phyloP scores from a whole-genome alignment of 2,113 vertebrate species.

The Coturnix japonica region DNA sequence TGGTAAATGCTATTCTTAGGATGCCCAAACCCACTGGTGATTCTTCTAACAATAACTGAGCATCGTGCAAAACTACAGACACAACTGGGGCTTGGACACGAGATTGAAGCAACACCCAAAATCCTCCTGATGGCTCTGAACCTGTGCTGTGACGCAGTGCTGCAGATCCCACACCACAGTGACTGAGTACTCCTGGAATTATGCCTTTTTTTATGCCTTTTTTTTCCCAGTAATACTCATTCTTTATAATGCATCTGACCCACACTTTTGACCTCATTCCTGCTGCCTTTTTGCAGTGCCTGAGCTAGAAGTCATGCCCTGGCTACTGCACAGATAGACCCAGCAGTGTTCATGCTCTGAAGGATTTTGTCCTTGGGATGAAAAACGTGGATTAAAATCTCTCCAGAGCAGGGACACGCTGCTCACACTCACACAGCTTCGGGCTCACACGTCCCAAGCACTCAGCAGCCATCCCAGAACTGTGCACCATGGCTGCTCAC shows the following conservation, averaged over 20 bases:
- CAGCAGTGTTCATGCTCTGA: conserved; percentile 66
- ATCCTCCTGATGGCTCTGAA: not conserved
- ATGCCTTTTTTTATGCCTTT: too few species aligned
- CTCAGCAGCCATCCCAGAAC: not conserved
- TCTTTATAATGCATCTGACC: not conserved
- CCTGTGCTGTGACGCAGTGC: not conserved
- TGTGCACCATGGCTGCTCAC: not conserved
- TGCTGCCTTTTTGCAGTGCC: not conserved
- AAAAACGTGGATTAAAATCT: conserved; percentile 73
- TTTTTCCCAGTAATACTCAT: not conserved
- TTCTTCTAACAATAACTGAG: not conserved
- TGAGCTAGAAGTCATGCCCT: not conserved
- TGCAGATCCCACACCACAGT: not conserved
- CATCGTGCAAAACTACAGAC: not conserved
- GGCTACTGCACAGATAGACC: not conserved
- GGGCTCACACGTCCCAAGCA: not conserved
- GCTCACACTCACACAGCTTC: conserved; percentile 46
- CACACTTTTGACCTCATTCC: not conserved
- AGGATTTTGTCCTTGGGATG: conserved; percentile 68
- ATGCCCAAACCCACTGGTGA: not conserved
- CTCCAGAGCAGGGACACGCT: conserved; percentile 71
- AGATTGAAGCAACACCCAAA: not conserved
- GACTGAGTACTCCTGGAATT: not conserved
- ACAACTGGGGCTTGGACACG: accelerated
- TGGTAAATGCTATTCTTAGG: not conserved